phyloP scores from a whole-genome alignment of 2,797 vertebrate genomes.

The Anguilla obscura region DNA sequence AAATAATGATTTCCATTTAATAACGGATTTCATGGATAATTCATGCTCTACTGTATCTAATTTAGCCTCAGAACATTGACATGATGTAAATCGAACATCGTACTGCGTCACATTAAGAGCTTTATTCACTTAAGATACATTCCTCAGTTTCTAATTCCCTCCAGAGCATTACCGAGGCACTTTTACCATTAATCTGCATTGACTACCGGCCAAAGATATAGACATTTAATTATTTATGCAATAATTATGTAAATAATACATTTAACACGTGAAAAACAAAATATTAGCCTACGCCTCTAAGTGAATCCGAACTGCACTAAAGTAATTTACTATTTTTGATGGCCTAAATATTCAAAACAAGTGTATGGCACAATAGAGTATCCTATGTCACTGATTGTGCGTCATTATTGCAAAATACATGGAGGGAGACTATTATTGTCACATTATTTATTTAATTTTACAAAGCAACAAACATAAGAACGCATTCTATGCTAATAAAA shows the following conservation, averaged over 20 bases:
- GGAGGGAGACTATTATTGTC: no score
- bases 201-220: neutral
- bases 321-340: neutral
- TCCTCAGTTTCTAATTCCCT: neutral
- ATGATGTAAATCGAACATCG: neutral
- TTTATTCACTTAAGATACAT: neutral
- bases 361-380: no score
- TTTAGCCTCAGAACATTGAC: neutral
- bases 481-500: no score
- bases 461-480: no score
- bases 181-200: neutral
- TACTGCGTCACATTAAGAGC: neutral
- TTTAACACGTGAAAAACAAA: neutral
- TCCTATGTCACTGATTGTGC: no score
- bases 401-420: no score
- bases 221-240: neutral
- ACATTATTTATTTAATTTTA: no score
- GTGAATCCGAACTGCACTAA: neutral
- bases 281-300: neutral
- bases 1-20: neutral
- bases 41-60: neutral
- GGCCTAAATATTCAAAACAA: no score
- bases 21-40: neutral
- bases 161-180: neutral
- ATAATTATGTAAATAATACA: neutral